phyloP scores from a whole-genome alignment of 1,140 invertebrate species.

The Chironomus tepperi region DNA sequence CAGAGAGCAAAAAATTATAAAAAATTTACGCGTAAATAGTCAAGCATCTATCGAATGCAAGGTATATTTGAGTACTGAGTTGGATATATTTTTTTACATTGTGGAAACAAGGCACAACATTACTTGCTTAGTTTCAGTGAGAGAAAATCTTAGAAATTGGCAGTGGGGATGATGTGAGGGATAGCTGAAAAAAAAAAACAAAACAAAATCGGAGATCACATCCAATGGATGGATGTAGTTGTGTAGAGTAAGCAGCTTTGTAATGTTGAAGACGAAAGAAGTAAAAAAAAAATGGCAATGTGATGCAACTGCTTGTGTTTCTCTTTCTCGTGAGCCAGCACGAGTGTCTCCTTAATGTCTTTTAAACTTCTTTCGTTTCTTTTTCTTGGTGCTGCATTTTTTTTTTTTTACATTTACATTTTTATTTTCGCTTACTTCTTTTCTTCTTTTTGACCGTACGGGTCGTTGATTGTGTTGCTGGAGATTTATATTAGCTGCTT shows the following conservation, averaged over 20 bases:
- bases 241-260: not conserved
- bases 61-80: slow-evolving; percentile 7
- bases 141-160: slow-evolving; percentile 13
- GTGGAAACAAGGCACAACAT: slow-evolving; percentile 2
- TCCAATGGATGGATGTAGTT: not conserved
- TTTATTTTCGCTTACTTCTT: not conserved
- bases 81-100: not conserved
- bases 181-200: no score
- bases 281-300: slow-evolving; percentile 4
- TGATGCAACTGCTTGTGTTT: not conserved
- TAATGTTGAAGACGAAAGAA: slow-evolving; percentile 2
- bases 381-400: not conserved
- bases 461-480: not conserved
- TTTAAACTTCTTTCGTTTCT: not conserved
- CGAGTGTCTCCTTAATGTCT: not conserved
- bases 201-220: not conserved
- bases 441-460: not conserved
- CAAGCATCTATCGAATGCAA: slow-evolving; percentile 6
- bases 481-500: not conserved
- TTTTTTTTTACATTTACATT: slow-evolving; percentile 6
- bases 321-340: not conserved
- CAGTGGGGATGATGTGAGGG: not conserved
- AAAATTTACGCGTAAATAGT: slow-evolving; percentile 14
- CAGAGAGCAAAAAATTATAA: not conserved
- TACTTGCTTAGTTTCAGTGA: slow-evolving; percentile 6